Percentiles rank a stretch among this genome's conserved stretches.
Evolutionary conservation across 2,888 invertebrate genomes (phyloP).

Genomic region (Ophioninae sp.): DNA sequence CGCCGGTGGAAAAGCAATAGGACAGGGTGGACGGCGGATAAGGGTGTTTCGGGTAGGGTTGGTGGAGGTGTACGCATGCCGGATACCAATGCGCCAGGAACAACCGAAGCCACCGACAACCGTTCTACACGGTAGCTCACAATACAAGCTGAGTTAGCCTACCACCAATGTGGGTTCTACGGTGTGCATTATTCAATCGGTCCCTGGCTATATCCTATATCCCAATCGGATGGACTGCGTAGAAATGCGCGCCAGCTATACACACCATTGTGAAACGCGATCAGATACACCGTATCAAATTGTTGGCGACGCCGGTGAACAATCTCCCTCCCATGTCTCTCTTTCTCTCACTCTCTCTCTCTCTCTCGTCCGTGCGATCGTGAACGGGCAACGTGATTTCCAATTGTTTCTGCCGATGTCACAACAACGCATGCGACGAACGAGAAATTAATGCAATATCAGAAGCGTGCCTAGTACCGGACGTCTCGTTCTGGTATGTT

Average conservation of each 20-base stretch:
- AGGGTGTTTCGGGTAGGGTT: background rate
- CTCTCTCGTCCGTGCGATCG: slow-evolving; percentile 28
- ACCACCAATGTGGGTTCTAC: background rate
- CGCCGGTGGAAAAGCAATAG: slow-evolving; percentile 18
- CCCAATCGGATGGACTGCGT: slow-evolving; percentile 7
- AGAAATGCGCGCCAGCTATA: slow-evolving; percentile 8
- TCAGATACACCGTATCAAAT: slow-evolving; percentile 42
- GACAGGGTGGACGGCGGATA: slow-evolving; percentile 14
- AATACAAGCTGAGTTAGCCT: slow-evolving; percentile 15
- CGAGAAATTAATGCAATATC: slow-evolving; percentile 32
- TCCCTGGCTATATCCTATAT: slow-evolving; percentile 17
- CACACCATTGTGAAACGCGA: slow-evolving; percentile 18
- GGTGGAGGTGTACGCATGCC: slow-evolving; percentile 30
- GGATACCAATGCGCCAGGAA: slow-evolving; percentile 45
- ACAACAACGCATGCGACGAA: slow-evolving; percentile 52
- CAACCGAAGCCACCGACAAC: slow-evolving; percentile 31
- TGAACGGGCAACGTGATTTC: slow-evolving; percentile 62
- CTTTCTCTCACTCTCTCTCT: background rate
- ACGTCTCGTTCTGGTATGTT: background rate
- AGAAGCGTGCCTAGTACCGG: slow-evolving; percentile 39
- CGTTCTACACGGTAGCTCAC: slow-evolving; percentile 26
- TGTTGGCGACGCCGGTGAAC: slow-evolving; percentile 28
- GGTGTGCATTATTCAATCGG: slow-evolving; percentile 39
- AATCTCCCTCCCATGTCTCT: background rate
- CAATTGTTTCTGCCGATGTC: slow-evolving; percentile 68